Conservation (phyloP, 2,797 vertebrate genomes). For the Enoplosus armatus region DNA sequence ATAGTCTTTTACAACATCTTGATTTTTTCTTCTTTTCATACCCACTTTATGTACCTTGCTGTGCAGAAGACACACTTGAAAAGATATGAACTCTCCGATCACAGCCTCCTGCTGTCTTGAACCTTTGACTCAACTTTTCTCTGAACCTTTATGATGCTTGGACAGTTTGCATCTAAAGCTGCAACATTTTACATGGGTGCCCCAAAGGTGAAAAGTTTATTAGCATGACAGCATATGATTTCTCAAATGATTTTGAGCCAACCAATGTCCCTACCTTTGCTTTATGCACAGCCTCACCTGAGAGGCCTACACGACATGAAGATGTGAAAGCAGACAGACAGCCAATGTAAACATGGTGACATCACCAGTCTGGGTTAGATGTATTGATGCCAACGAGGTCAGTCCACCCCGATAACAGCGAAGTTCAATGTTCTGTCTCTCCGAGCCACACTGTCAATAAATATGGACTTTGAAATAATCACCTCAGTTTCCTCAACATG, state of each 20-base stretch:
- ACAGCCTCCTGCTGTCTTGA: slow-evolving; percentile 10
- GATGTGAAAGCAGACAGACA: not conserved
- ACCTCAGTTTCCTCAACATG: slow-evolving; percentile 35
- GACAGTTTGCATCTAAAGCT: slow-evolving; percentile 2
- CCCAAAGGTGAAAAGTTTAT: not conserved
- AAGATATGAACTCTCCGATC: not conserved
- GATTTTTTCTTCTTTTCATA: not conserved
- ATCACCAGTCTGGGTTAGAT: slow-evolving; percentile 51
- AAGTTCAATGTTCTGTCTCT: slow-evolving; percentile 56
- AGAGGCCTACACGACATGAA: too few relatives aligned
- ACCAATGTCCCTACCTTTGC: not conserved
- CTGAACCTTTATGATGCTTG: not conserved
- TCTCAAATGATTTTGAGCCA: not conserved
- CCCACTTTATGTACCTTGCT: not conserved
- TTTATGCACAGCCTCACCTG: not conserved
- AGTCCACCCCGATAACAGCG: slow-evolving; percentile 42
- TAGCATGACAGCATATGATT: not conserved
- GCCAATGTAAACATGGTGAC: slow-evolving; percentile 47
- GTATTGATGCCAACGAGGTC: slow-evolving; percentile 39
- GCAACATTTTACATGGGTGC: not conserved
- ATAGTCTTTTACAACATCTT: not conserved
- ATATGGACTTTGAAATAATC: slow-evolving; percentile 76
- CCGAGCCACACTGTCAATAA: slow-evolving; percentile 70
- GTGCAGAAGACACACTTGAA: slow-evolving; percentile 8
- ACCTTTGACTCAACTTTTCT: not conserved